Evolutionary conservation across 2,888 invertebrate genomes (phyloP), one percentile per base, ranked within the genome.

Genomic region (Smittia aterrima): DNA sequence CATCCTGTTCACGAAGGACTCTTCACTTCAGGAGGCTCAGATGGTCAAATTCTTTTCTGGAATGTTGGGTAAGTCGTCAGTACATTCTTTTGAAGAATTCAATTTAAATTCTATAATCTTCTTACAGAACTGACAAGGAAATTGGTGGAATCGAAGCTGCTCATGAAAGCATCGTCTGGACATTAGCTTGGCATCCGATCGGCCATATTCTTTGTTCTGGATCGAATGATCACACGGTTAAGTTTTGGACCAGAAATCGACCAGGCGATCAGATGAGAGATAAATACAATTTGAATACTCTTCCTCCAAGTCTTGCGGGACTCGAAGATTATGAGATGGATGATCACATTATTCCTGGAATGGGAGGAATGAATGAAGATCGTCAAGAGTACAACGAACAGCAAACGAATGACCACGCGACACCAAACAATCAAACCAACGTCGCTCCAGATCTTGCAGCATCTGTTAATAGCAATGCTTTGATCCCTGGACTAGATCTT

Each of bases 151-250:
- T 99, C 79, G 98, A 99, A 85, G 94, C 96, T 79, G 99, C 99
- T 1, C 99, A 99, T 83, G 99, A 99, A 82, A 96, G 96, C 79
- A 97, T 98, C 80, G 97, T 99, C 1, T 99, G 99, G 99, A 95
- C 96, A 13, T 86, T 99, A 80, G 96, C 97, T 32, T 99, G 99
- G 99, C 99, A 99, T 86, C 99, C 99, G 0, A 85, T 99, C 18
- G 99, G 99, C 0, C 99, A 99, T 80, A 98, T 99, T 79, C 85
- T 99, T 38, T 98, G 97, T 80, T 97, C 98, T 1, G 99, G 98
- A 0, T 98, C 98, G n/a, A 99, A 99, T 84, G 99, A 99, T 84
- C 98, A 99, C 80, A 96, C 98, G 25, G 93, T 91, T 24, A 99
- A 99, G 84, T 99, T 99, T 85, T 99, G 99, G 99, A 98, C 99